Evolutionary conservation across 2,888 invertebrate species (phyloP).

Genomic region (Napeogenes inachia): DNA sequence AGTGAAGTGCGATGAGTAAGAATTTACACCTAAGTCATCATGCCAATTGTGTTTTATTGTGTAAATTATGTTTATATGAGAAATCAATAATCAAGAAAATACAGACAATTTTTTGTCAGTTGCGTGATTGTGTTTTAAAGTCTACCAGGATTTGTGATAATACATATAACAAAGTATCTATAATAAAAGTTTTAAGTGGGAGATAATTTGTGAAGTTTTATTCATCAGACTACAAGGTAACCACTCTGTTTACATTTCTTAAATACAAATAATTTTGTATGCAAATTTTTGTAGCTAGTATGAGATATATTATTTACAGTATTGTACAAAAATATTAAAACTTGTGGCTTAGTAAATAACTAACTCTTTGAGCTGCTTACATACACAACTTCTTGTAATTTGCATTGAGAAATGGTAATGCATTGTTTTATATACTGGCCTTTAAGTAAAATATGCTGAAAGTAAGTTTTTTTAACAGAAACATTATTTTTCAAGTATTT

Average conservation of each 20-base stretch:
- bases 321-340: constrained; percentile 1
- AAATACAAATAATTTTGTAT: background rate
- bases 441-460: too few species aligned
- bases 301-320: too few species aligned
- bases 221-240: constrained; percentile 66
- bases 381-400: too few species aligned
- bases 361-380: too few species aligned
- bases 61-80: constrained; percentile 77
- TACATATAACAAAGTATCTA: constrained; percentile 82
- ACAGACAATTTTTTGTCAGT: constrained; percentile 74
- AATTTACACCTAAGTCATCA: constrained; percentile 72
- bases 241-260: constrained; percentile 36
- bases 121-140: constrained; percentile 83
- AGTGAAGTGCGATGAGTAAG: constrained; percentile 67
- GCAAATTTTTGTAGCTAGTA: background rate
- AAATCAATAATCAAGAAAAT: constrained; percentile 74
- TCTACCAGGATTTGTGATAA: constrained; percentile 87
- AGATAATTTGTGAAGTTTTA: constrained; percentile 76
- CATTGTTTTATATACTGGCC: too few species aligned
- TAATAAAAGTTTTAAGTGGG: constrained; percentile 79
- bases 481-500: too few species aligned
- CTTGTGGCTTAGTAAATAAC: background rate
- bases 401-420: too few species aligned
- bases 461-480: too few species aligned
- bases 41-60: constrained; percentile 74